These are phyloP conservation scores for Cabera pusaria DNA, from an alignment of 2,888 invertebrate species.

Conservation along the genomic window DNA sequence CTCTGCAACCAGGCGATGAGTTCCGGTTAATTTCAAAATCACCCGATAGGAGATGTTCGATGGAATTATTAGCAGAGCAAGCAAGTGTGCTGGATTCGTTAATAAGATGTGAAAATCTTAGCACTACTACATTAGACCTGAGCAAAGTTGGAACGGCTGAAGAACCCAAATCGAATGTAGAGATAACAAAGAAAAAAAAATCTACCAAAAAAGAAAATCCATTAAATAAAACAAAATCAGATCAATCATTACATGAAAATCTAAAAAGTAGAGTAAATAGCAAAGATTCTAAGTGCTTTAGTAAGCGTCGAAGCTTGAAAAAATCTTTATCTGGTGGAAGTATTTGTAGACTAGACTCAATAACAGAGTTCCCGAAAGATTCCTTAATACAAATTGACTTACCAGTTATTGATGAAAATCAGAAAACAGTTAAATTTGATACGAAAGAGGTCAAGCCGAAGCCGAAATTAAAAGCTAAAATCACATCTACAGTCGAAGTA, in stretches of 20 bases:
- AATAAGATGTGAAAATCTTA: constrained; percentile 80
- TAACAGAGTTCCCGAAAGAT: constrained; percentile 70
- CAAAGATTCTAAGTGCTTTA: constrained; percentile 35
- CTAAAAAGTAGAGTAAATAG: constrained; percentile 49
- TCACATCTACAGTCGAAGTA: constrained; percentile 80
- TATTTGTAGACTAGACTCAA: constrained; percentile 70
- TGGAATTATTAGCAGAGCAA: constrained; percentile 83
- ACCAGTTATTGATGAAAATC: constrained; percentile 74
- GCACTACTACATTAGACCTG: constrained; percentile 67
- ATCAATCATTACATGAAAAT: constrained; percentile 67
- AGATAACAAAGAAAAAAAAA: constrained; percentile 41
- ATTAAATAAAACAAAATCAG: constrained; percentile 72
- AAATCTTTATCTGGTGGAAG: constrained; percentile 72
- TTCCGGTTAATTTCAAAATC: constrained; percentile 42
- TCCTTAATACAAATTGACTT: constrained; percentile 41
- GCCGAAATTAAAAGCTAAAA: constrained; percentile 76
- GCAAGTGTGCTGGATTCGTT: constrained; percentile 77
- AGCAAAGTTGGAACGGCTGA: constrained; percentile 65
- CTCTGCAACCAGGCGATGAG: constrained; percentile 27
- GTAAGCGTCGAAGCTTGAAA: constrained; percentile 65
- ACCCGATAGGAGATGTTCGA: constrained; percentile 78
- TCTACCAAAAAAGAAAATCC: constrained; percentile 45
- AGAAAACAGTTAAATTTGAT: constrained; percentile 48
- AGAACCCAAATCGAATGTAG: constrained; percentile 32
- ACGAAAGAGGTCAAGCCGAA: constrained; percentile 51